phyloP scores from a whole-genome alignment of 2,888 invertebrate species.

The Tetragonula carbonaria region DNA sequence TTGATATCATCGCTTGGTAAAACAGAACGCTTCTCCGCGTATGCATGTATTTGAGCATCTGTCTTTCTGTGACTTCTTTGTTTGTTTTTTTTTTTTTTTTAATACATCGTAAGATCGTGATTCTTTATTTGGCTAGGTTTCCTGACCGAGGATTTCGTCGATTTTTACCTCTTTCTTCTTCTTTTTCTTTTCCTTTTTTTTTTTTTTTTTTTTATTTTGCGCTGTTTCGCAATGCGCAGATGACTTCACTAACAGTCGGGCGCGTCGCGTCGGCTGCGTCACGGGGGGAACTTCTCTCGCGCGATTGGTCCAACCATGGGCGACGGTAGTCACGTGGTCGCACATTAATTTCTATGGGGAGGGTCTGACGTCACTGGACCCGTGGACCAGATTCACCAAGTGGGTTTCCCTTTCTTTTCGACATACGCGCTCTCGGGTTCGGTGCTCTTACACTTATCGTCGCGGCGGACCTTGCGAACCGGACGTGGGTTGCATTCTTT shows the following conservation, averaged over 20 bases:
- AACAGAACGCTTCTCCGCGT: conserved; percentile 9
- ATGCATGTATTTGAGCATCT: not conserved
- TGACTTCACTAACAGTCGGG: conserved; percentile 66
- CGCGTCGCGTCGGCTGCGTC: conserved; percentile 60
- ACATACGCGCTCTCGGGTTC: conserved; percentile 50
- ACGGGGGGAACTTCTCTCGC: conserved; percentile 59
- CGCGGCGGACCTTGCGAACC: conserved; percentile 61
- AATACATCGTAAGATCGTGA: not conserved
- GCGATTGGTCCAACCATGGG: conserved; percentile 65
- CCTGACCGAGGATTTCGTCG: conserved; percentile 22
- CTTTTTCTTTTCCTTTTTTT: conserved; percentile 33
- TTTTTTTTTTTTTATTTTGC: conserved; percentile 42
- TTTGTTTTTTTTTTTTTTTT: not conserved
- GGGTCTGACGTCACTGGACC: conserved; percentile 68
- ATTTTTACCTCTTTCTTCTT: conserved; percentile 35
- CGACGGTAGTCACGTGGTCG: conserved; percentile 67
- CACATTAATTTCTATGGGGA: conserved; percentile 72
- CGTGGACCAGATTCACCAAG: conserved; percentile 67
- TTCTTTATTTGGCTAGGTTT: conserved; percentile 49
- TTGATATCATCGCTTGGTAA: conserved; percentile 36
- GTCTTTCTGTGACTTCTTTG: not conserved
- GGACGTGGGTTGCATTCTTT: conserved; percentile 68
- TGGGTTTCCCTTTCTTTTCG: conserved; percentile 69
- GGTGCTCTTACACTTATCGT: conserved; percentile 57
- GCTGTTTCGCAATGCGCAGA: conserved; percentile 65